Percentiles rank a stretch among this genome's conserved stretches.
Conservation (phyloP, 1,140 invertebrate species). For the Onthophagus taurus region DNA sequence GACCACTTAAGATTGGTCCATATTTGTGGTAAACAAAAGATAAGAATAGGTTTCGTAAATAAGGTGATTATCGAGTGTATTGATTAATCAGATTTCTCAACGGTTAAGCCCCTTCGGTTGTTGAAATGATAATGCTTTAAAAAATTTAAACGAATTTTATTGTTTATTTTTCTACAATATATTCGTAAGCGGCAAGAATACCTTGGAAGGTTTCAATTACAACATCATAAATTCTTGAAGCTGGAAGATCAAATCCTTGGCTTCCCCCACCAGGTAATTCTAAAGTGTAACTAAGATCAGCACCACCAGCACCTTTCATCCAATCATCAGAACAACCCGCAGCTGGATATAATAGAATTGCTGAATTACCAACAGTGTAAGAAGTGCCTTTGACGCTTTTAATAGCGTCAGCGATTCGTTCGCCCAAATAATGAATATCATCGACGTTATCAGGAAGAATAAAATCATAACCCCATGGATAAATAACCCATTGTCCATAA, state of each 20-base stretch:
- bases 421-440: slow-evolving; percentile 28
- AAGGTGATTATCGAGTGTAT: neutral
- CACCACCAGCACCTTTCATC: neutral
- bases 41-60: neutral
- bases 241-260: slow-evolving; percentile 2
- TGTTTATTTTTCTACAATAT: neutral
- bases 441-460: slow-evolving; percentile 44
- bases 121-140: neutral
- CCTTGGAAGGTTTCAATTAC: neutral
- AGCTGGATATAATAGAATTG: neutral
- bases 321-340: slow-evolving; percentile 1
- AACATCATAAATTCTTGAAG: neutral
- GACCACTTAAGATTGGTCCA: no score
- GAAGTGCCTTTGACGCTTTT: slow-evolving; percentile 35
- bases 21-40: neutral
- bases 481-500: slow-evolving; percentile 55
- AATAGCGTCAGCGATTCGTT: slow-evolving; percentile 14
- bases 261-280: slow-evolving; percentile 5
- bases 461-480: slow-evolving; percentile 55
- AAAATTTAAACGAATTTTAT: neutral
- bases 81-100: neutral
- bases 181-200: neutral
- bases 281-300: slow-evolving; percentile 1
- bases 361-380: neutral
- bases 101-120: neutral